These are phyloP conservation scores for Hirundichthys speculiger DNA, from an alignment of 2,113 vertebrate genomes.

Conservation along the genomic window DNA sequence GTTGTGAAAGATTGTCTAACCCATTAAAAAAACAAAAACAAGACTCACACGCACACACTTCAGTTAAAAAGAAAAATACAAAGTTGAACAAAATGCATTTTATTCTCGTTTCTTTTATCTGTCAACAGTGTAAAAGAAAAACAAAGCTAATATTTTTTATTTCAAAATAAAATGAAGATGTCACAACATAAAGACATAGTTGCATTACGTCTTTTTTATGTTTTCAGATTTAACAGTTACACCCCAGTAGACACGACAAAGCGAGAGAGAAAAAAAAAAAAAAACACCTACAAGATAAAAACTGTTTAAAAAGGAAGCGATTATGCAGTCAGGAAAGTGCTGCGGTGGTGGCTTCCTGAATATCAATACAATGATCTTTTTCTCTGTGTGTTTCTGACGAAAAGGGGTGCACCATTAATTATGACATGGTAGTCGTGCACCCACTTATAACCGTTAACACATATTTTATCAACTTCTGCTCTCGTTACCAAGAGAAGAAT, in stretches of 20 bases:
- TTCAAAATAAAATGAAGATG: not conserved
- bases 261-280: too few relatives aligned
- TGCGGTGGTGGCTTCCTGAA: constrained; percentile 32
- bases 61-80: constrained; percentile 6
- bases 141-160: constrained; percentile 5
- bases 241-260: constrained; percentile 8
- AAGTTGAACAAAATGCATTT: constrained; percentile 30
- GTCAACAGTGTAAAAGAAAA: constrained; percentile 12
- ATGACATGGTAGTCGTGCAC: constrained; percentile 1
- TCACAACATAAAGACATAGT: constrained; percentile 30
- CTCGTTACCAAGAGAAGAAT: not conserved
- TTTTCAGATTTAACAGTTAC: constrained; percentile 20
- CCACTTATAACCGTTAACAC: not conserved
- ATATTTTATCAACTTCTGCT: constrained; percentile 1
- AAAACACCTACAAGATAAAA: constrained; percentile 37
- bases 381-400: too few relatives aligned
- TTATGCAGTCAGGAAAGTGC: constrained; percentile 30
- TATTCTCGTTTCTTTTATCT: constrained; percentile 42
- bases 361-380: not conserved
- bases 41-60: constrained; percentile 33
- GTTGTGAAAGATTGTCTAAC: constrained; percentile 41
- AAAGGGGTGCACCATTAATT: constrained; percentile 10
- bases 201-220: not conserved
- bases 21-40: constrained; percentile 2
- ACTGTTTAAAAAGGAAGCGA: constrained; percentile 29